Evolutionary conservation across 2,797 vertebrate species (phyloP), one percentile per base, ranked within the genome.

Genomic region (Arremon aurantiirostris): DNA sequence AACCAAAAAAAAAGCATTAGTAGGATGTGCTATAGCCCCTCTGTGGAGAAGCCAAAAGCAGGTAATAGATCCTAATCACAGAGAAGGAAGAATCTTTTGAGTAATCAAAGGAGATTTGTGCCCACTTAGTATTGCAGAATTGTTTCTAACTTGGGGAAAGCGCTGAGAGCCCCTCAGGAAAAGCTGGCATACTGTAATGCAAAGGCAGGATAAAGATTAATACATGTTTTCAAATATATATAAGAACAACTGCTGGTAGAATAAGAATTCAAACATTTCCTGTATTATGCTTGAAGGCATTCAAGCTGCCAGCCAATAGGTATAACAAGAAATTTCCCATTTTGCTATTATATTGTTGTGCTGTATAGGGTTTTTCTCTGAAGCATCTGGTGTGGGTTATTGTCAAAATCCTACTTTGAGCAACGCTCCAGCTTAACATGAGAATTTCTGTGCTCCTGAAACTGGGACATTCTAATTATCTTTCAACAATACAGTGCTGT

Each of bases 401-500:
- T 95, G 91, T 96, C 88, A 93, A 88, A 97, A 82, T 30, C 23
- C 53, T 66, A 84, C 91, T 95, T 69, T 66, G 79, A 93, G 83
- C 82, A 82, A 61, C 1, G 0, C 61, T 86, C 84, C 69, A 89
- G 63, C 81, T 90, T 89, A 95, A 80, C 59, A 44, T 78, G 75
- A 72, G 85, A 76, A 91, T 95, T 92, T 87, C 86, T 94, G 14
- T 95, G 85, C 81, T 94, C 83, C 82, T 70, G 82, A 95, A 97
- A 95, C 80, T 96, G 60, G 96, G 96, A 81, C 95, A 95, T 96
- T 96, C 95, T 97, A 97, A 96, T 97, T 95, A 97, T 95, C 77
- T 92, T 94, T 89, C 92, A 96, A 70, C 79, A 76, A 93, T 90
- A 86, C 52, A 32, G 84, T 26, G 56, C 86, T 77, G 35, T 81